Base-by-base conservation (phyloP, 1,140 invertebrate species). In the Drosophila varians region DNA sequence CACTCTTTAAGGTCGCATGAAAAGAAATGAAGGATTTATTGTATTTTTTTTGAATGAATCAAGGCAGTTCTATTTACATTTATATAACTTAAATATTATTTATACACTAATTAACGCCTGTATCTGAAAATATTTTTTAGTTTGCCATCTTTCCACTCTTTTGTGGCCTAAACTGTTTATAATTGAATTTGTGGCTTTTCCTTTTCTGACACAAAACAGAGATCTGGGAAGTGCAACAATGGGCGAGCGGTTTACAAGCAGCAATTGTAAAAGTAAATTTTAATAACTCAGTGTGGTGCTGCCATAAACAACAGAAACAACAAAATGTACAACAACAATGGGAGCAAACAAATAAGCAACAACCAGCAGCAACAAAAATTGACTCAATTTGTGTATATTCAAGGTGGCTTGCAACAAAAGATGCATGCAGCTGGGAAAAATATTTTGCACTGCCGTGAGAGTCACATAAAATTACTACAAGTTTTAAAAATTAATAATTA, bases 331-430 rank as follows among this genome's bases (percentile, higher is more conserved):
- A 36, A 45, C 42, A 57, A 36, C 46, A 57, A 51, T 40, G n/a
- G 26, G 26, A 36, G 28, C 47, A 68, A 74, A 77, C 54, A 70
- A 64, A 52, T 28, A 52, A 52, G 45, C 58, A 25, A 26, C 34
- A 9, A 45, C 34, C 55, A 48, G 40, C 52, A 34, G 56, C 56
- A 72, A 60, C 36, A 72, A 76, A 47, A 84, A 56, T 86, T 75
- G 42, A 84, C 60, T 84, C 61, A 78, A 84, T 84, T 84, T 75
- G 68, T 43, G 76, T 40, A 76, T 69, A 73, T 84, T 76, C 65
- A 86, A 86, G 80, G 80, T 86, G 43, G 61, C 34, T 19, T 53
- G 48, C 65, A 55, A 38, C 60, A 57, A 62, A 76, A 62, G 52
- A 66, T 57, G 47, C 40, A 52, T 43, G 46, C 66, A 7, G 47